Base-by-base conservation (phyloP, 1,140 invertebrate species). In the Orchesella cincta region DNA sequence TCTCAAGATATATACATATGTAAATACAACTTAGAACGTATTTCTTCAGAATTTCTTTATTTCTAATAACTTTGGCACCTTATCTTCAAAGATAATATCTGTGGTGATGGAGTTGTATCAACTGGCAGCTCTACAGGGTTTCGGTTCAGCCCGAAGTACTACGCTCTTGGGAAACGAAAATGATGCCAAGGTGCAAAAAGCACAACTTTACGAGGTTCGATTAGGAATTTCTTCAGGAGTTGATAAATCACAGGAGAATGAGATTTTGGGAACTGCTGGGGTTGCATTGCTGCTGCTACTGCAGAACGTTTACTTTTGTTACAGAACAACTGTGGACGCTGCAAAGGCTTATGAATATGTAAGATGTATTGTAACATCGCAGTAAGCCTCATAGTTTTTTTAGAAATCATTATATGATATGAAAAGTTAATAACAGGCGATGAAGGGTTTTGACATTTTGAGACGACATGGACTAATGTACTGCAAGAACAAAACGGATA, bases 401-500 rank as follows among this genome's bases (percentile, higher is more conserved):
- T 46, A 23, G 39, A 46, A 46, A 46, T 57, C 52, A 57, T n/a
- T 28, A 62, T 73, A 5, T 46, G 39, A 46, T 46, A 12, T 46
- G 39, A 46, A 8, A 46, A 12, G 8, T 46, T 8, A 18, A 14
- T 33, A 29, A 31, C 20, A 79, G 78, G 75, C 78, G 1, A 75
- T 77, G 75, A 46, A 75, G 31, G 78, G 78, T 18, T 79, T 75
- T 52, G 39, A 79, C 18, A 77, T 77, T 72, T 71, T 80, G 26
- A 31, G 79, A n/a, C 39, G 71, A 52, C 76, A 76, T 54, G 79
- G 79, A 35, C 77, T 80, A 18, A 77, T 80, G 79, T 74, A 73
- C 18, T 77, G 76, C 39, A 62, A 31, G 26, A 77, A 39, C 0
- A 78, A 75, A 67, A 73, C 73, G 2, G 79, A 80, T 33, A 57